A percentile compares a stretch with the other conserved stretches of the same genome.
Conservation (phyloP, 2,797 vertebrate genomes). For the Darevskia mixta region DNA sequence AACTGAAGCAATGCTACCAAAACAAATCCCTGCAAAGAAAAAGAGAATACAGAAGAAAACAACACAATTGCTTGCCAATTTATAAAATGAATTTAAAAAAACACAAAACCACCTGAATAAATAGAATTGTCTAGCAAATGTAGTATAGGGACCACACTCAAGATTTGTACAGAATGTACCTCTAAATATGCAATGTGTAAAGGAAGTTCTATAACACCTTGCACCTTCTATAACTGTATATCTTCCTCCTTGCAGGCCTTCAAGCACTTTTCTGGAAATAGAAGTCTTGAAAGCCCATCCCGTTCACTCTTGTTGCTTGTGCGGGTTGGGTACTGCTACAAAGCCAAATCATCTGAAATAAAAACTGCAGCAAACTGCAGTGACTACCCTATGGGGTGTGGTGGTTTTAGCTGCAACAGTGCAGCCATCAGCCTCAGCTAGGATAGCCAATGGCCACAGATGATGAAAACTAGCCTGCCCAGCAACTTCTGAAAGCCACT, state of each 20-base stretch:
- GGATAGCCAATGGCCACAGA: too few species aligned
- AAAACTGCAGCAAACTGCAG: background rate
- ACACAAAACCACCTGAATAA: background rate
- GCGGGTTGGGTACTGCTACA: background rate
- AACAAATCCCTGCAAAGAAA: background rate
- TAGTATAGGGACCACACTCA: background rate
- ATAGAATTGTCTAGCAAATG: background rate
- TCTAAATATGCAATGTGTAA: background rate
- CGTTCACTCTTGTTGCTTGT: background rate
- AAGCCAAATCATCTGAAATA: background rate
- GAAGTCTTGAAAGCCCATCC: background rate
- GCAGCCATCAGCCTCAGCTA: background rate
- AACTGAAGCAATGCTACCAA: background rate
- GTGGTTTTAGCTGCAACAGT: background rate
- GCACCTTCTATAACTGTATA: background rate
- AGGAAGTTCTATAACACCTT: background rate
- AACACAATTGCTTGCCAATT: background rate
- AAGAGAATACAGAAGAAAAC: background rate
- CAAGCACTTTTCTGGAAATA: background rate
- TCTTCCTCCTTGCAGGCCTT: background rate
- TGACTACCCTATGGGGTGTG: too few species aligned
- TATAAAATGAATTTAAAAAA: background rate
- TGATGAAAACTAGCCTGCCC: background rate
- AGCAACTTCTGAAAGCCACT: too few species aligned
- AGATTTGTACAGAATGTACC: background rate